phyloP scores from a whole-genome alignment of 2,888 invertebrate genomes.

The Caenorhabditis afra region DNA sequence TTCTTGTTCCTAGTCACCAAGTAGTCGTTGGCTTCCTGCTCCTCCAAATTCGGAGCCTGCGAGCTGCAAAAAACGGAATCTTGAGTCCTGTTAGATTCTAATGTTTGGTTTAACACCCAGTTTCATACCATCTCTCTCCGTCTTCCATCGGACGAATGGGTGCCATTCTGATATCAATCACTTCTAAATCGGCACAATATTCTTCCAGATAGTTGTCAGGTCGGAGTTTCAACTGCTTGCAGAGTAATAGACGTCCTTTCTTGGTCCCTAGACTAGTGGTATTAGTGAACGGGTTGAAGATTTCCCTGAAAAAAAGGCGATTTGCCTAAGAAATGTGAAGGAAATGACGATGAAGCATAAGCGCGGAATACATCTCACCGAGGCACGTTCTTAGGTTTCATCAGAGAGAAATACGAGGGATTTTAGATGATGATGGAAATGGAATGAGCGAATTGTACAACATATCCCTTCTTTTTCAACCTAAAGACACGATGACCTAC shows the following conservation, averaged over 20 bases:
- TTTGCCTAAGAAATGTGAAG: background rate
- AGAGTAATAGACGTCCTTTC: constrained; percentile 9
- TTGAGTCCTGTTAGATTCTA: background rate
- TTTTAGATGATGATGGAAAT: background rate
- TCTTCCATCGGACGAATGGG: constrained; percentile 39
- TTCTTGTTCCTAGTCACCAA: constrained; percentile 18
- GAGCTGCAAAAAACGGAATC: constrained; percentile 14
- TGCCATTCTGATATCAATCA: constrained; percentile 49
- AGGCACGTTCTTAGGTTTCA: constrained; percentile 39
- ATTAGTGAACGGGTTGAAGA: constrained; percentile 37
- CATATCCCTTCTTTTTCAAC: background rate
- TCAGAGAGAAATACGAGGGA: background rate
- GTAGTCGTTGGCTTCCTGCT: constrained; percentile 15
- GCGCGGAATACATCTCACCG: constrained; percentile 5
- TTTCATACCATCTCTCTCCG: constrained; percentile 3
- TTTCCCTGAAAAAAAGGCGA: constrained; percentile 25
- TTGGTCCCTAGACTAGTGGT: background rate
- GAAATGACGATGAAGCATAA: background rate
- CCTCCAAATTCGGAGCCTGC: constrained; percentile 11
- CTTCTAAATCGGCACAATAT: constrained; percentile 55
- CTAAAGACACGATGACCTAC: constrained; percentile 10
- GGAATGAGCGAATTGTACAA: background rate
- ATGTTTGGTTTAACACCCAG: too few species aligned
- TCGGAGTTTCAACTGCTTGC: constrained; percentile 45
- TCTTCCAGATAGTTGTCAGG: constrained; percentile 50